Evolutionary conservation across 92 coral and sea anemone genomes (phyloP).

Genomic region (Anthopleura xanthogrammica): DNA sequence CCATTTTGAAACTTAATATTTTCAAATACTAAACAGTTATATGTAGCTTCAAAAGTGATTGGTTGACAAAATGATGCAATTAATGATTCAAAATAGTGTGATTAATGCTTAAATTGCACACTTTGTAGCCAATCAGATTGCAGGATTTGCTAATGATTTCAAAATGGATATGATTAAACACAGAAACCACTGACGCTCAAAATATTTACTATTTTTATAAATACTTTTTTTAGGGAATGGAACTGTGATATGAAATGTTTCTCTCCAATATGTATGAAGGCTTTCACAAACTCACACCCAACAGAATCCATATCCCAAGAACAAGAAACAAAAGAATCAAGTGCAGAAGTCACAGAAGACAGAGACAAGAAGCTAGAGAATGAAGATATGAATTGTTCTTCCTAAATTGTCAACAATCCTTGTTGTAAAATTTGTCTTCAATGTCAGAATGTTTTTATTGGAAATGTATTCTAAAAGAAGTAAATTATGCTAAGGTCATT

Average conservation of each 20-base stretch:
- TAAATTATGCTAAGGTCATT: background rate
- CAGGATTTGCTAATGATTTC: too few species aligned
- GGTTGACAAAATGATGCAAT: too few species aligned
- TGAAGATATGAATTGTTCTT: constrained; percentile 7
- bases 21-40: too few species aligned
- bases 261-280: constrained; percentile 69
- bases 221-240: constrained; percentile 70
- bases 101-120: too few species aligned
- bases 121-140: too few species aligned
- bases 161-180: too few species aligned
- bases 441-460: background rate
- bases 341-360: background rate
- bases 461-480: background rate
- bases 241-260: constrained; percentile 76
- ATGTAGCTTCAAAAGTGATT: too few species aligned
- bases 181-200: background rate
- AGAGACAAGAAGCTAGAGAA: background rate
- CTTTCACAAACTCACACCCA: constrained; percentile 43
- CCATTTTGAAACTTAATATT: too few species aligned
- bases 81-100: too few species aligned
- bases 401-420: background rate
- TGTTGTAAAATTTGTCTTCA: background rate
- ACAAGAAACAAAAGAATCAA: background rate
- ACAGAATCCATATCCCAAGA: background rate
- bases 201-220: background rate